Conservation (phyloP, 2,888 invertebrate species). For the Rhagonycha fulva region DNA sequence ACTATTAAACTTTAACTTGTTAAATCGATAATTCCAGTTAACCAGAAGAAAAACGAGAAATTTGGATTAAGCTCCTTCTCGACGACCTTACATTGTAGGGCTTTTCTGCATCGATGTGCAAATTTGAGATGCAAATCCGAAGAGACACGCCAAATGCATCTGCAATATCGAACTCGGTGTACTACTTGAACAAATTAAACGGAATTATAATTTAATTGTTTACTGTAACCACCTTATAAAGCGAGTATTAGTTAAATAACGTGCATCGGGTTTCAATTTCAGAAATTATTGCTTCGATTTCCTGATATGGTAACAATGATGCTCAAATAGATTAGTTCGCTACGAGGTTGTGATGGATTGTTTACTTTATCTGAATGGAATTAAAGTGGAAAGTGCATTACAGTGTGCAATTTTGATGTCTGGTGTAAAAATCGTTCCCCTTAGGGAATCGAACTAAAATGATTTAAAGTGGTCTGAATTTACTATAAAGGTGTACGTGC, state of each 20-base stretch:
- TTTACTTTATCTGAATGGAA: neutral
- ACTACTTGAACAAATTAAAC: constrained; percentile 21
- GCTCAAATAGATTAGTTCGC: neutral
- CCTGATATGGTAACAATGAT: neutral
- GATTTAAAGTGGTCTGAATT: neutral
- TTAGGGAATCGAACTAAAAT: neutral
- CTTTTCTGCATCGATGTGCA: neutral
- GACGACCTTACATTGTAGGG: neutral
- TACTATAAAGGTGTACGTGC: neutral
- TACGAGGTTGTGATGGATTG: neutral
- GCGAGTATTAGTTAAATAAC: constrained; percentile 9
- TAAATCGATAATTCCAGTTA: neutral
- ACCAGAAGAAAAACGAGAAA: neutral
- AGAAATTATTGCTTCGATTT: neutral
- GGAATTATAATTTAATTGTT: constrained; percentile 24
- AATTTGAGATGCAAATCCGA: neutral
- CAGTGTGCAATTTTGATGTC: neutral
- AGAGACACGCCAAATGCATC: constrained; percentile 16
- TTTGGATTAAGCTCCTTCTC: neutral
- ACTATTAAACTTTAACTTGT: constrained; percentile 1
- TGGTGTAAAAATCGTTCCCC: neutral
- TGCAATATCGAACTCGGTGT: constrained; percentile 6
- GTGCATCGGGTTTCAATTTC: neutral
- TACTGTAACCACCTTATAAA: constrained; percentile 2
- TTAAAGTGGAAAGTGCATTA: neutral